These are phyloP conservation scores for Drosophila prostipennis DNA, from an alignment of 2,888 invertebrate genomes.

Conservation along the genomic window DNA sequence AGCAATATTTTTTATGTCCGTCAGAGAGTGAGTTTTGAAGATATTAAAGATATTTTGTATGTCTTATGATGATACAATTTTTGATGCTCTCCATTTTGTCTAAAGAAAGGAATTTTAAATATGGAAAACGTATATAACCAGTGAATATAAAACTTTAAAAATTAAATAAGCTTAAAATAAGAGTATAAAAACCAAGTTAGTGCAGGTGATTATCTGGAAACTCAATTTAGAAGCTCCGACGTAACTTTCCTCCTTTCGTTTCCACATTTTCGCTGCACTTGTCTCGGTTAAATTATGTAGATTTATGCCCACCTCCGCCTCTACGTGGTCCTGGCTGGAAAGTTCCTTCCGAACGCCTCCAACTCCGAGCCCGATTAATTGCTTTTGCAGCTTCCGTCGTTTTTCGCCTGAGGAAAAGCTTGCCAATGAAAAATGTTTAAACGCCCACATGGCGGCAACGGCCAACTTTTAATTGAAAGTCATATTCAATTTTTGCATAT, in stretches of 20 bases:
- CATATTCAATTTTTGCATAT: slow-evolving; percentile 78
- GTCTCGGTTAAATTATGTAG: slow-evolving; percentile 65
- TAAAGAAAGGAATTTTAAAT: too few species aligned
- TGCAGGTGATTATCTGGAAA: neutral
- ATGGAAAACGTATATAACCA: too few species aligned
- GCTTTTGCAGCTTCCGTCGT: slow-evolving; percentile 55
- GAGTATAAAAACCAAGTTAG: neutral
- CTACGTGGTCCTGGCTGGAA: slow-evolving; percentile 15
- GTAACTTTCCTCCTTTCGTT: neutral
- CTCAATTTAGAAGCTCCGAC: neutral
- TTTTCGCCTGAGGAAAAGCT: slow-evolving; percentile 18
- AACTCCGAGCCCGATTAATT: slow-evolving; percentile 54
- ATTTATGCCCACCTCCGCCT: slow-evolving; percentile 71
- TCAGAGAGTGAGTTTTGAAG: neutral
- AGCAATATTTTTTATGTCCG: slow-evolving; percentile 18
- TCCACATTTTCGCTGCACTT: slow-evolving; percentile 20
- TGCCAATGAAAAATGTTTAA: slow-evolving; percentile 29
- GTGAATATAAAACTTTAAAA: too few species aligned
- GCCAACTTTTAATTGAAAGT: slow-evolving; percentile 73
- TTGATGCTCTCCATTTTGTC: too few species aligned
- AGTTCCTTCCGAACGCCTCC: slow-evolving; percentile 12
- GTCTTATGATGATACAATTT: neutral
- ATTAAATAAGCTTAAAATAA: neutral
- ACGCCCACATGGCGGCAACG: slow-evolving; percentile 35
- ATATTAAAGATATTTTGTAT: slow-evolving; percentile 12